Evolutionary conservation across 2,113 vertebrate genomes (phyloP), one percentile per base, ranked within the genome.

Genomic region (Etia nguti): DNA sequence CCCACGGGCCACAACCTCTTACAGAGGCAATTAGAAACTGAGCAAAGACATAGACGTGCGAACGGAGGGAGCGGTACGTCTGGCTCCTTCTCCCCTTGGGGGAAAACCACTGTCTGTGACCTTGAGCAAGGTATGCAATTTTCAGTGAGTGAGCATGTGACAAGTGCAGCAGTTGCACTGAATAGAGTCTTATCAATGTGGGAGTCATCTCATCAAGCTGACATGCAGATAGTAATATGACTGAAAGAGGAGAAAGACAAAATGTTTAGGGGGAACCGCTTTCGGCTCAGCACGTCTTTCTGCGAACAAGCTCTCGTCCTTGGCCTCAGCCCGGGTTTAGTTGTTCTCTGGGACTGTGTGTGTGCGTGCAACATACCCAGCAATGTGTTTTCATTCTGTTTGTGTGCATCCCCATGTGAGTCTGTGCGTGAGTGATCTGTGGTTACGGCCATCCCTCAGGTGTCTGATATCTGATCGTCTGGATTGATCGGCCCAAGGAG

Each of bases 401-500:
- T 79, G 83, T 29, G 82, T 70, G 85, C 59, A 31, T 9, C 84
- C 26, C 34, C 5, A 80, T 80, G 65, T 22, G 83, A 54, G 57
- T 13, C 41, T 75, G 84, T 8, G 62, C 29, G 18, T 41, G 87
- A 86, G 79, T 18, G 86, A 92, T 90, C 87, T 86, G 79, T 65
- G 85, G 81, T 91, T 82, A 15, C 85, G 87, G 92, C 90, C 75
- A 80, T 95, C 94, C 95, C 94, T 93, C 92, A 93, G 93, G 93
- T 93, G 94, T 92, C 93, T 85, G 94, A 94, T 96, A 96, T 96
- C 95, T 92, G 95, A 97, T 96, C 90, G 90, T 82, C 57, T 68
- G 16, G 87, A 96, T 96, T 94, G 96, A 97, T 95, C 86, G 36
- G 80, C 90, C 93, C 95, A 96, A 95, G 96, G 95, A 96, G 92